Percentiles rank a stretch among this genome's conserved stretches.
These are phyloP conservation scores for Stenotaenia linearis DNA, from an alignment of 2,888 invertebrate genomes.

Conservation along the genomic window DNA sequence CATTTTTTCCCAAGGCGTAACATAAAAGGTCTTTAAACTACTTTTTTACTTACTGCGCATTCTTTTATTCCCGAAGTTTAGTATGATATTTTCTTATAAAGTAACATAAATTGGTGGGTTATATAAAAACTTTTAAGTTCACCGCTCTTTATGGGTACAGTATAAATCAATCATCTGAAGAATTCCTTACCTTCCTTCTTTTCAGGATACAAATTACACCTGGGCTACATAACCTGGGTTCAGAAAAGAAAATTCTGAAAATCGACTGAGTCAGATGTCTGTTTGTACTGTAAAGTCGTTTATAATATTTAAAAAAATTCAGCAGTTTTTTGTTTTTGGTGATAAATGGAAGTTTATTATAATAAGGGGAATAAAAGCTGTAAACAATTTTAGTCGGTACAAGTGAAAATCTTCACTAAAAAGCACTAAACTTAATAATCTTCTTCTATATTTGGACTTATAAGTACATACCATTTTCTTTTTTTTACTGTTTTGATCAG, in stretches of 20 bases:
- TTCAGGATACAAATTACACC: background rate
- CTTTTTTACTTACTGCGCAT: background rate
- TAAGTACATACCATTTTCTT: background rate
- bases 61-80: background rate
- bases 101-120: too few relatives aligned
- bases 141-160: background rate
- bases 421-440: background rate
- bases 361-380: too few relatives aligned
- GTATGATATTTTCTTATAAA: background rate
- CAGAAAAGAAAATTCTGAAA: background rate
- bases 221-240: background rate
- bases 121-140: too few relatives aligned
- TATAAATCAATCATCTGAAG: background rate
- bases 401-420: background rate
- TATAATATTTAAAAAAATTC: too few relatives aligned
- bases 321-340: too few relatives aligned
- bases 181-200: background rate
- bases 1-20: constrained; percentile 16
- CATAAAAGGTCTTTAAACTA: background rate
- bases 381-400: too few relatives aligned
- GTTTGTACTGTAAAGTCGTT: too few relatives aligned
- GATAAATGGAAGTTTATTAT: too few relatives aligned
- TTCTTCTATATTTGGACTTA: constrained; percentile 9
- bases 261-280: too few relatives aligned
- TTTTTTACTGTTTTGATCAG: background rate